phyloP scores from a whole-genome alignment of 1,140 invertebrate genomes.

The Macrostomum lignano region DNA sequence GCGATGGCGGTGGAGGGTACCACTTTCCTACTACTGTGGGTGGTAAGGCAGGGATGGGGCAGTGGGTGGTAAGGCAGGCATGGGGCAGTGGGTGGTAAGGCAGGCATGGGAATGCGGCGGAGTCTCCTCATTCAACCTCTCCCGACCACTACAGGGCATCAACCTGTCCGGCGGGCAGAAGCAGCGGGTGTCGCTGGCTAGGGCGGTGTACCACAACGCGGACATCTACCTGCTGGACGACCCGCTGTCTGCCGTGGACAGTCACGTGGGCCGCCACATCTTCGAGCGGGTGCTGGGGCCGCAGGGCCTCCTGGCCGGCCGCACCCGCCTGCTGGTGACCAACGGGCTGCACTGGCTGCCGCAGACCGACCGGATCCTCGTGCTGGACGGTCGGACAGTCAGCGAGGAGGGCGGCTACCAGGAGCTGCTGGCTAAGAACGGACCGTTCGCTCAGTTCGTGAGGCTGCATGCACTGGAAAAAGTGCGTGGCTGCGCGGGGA shows the following conservation, averaged over 20 bases:
- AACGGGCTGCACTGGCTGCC: constrained; percentile 22
- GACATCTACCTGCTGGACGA: constrained; percentile 77
- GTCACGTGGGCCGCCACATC: constrained; percentile 74
- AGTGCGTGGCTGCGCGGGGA: no score
- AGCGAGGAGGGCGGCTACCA: constrained; percentile 23
- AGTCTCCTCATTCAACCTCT: no score
- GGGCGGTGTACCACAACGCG: constrained; percentile 28
- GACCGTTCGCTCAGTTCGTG: no score
- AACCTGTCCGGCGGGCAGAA: constrained; percentile 90
- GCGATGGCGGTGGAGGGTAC: no score
- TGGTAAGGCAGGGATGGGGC: no score
- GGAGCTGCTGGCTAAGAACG: background rate
- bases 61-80: no score
- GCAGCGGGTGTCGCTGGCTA: constrained; percentile 43
- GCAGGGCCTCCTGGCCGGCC: constrained; percentile 35
- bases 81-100: no score
- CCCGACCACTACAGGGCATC: constrained; percentile 47
- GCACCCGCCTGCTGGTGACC: constrained; percentile 28
- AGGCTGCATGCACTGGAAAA: no score
- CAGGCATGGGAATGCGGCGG: no score
- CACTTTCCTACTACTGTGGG: no score
- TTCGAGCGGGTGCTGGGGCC: constrained; percentile 58
- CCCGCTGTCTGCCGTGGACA: constrained; percentile 73
- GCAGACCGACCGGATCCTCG: constrained; percentile 17
- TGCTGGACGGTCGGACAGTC: constrained; percentile 18